phyloP scores from a whole-genome alignment of 2,888 invertebrate genomes.

The Meteorus colon region DNA sequence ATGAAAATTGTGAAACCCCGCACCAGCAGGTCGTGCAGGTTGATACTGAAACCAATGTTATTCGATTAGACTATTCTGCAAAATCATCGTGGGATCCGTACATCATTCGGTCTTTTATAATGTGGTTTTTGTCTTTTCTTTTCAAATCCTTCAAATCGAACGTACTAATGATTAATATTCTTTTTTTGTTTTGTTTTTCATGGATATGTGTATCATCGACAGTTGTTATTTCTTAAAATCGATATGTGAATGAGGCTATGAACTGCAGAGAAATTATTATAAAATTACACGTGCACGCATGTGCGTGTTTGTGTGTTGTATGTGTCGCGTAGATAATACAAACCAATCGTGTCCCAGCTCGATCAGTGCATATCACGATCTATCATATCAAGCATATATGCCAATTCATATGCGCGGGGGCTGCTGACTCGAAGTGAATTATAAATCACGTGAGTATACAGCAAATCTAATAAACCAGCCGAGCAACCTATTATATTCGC shows the following conservation, averaged over 20 bases:
- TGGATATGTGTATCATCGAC: neutral
- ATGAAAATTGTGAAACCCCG: constrained; percentile 60
- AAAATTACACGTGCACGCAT: constrained; percentile 54
- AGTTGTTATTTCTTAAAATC: neutral
- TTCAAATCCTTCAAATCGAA: neutral
- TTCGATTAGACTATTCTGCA: constrained; percentile 44
- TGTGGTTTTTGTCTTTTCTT: neutral
- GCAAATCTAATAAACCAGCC: constrained; percentile 69
- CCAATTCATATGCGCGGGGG: constrained; percentile 9
- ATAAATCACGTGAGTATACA: constrained; percentile 52
- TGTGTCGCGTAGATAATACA: constrained; percentile 47
- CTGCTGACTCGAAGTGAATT: constrained; percentile 31
- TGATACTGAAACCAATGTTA: constrained; percentile 58
- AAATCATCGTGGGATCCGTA: constrained; percentile 27
- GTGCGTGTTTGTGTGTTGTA: constrained; percentile 51
- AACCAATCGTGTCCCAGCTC: constrained; percentile 50
- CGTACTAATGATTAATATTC: neutral
- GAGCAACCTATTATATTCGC: constrained; percentile 55
- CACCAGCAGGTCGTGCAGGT: constrained; percentile 59
- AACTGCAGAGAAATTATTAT: constrained; percentile 49
- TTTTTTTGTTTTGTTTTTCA: constrained; percentile 4
- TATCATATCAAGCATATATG: constrained; percentile 43
- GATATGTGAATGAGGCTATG: neutral
- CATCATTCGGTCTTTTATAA: neutral
- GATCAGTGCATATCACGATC: constrained; percentile 22